Evolutionary conservation across 2,888 invertebrate genomes (phyloP).

Genomic region (Pterostichus niger): DNA sequence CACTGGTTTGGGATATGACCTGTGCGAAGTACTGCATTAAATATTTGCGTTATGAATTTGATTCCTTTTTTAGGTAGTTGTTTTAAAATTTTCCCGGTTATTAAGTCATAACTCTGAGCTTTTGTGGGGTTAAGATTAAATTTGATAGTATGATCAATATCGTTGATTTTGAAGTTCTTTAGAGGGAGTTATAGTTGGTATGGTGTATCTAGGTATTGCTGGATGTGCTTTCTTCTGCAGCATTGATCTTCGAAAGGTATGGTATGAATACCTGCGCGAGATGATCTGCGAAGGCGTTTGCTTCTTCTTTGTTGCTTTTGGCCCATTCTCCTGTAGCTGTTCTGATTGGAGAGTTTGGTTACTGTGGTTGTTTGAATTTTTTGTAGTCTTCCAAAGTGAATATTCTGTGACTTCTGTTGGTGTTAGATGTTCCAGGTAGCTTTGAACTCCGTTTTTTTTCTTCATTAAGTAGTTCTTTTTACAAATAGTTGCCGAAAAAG

Average conservation of each 20-base stretch:
- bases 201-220: not conserved
- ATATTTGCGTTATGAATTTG: constrained; percentile 4
- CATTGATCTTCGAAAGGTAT: constrained; percentile 49
- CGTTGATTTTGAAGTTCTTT: not conserved
- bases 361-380: constrained; percentile 52
- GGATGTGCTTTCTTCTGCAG: constrained; percentile 48
- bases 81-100: too few species aligned
- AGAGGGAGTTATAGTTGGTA: not conserved
- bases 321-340: constrained; percentile 54
- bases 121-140: not conserved
- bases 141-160: not conserved
- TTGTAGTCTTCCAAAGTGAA: too few species aligned
- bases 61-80: constrained; percentile 1
- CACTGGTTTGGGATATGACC: not conserved
- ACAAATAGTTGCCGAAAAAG: not conserved
- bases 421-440: too few species aligned
- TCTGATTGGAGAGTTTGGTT: constrained; percentile 57
- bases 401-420: too few species aligned
- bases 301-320: constrained; percentile 38
- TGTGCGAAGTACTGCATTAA: too few species aligned
- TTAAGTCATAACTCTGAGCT: not conserved
- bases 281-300: constrained; percentile 46
- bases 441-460: too few species aligned
- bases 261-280: constrained; percentile 50
- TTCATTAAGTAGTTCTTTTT: too few species aligned